Base-by-base conservation (phyloP, 2,797 vertebrate genomes). In the Remorina albescens region DNA sequence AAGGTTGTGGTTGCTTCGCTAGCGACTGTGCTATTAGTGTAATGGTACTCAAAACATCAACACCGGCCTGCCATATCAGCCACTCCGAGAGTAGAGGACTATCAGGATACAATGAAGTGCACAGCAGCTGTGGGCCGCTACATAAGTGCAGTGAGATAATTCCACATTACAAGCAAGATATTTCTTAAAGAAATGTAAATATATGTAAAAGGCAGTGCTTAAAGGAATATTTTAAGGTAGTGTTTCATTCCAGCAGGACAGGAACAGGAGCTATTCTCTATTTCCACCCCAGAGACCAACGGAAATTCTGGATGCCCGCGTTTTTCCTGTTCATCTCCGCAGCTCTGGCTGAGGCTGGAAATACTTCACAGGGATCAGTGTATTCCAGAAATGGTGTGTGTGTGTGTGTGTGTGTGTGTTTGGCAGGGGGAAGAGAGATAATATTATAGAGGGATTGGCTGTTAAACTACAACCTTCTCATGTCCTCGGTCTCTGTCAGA, bases 381-480 rank as follows among this genome's bases (percentile, higher is more conserved):
- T 88, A 80, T 86, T 71, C 71, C 60, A 74, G 74, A 80, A 73
- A 71, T 64, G 49, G 30, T 30, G 30, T 30, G 30, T 30, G 30
- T 30, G 30, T 30, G 30, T 30, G 30, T 30, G 30, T 30, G 30
- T 57, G 34, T 15, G 49, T 55, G 47, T 56, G 56, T 42, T 50
- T 63, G 49, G n/a, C n/a, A n/a, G n/a, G n/a, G n/a, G n/a, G n/a
- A n/a, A n/a, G 71, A 55, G 64, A 69, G 74, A 75, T 88, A 69
- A 86, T 82, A 83, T 82, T 80, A 89, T 68, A 56, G 63, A 50
- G 68, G 76, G 84, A 83, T 86, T 90, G 78, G 81, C 78, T 88
- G 75, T 74, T 87, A 89, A 86, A 75, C 83, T 81, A 78, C 71
- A 88, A 87, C 87, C 80, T 88, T 88, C 67, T 80, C 49, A 67